Evolutionary conservation across 2,113 vertebrate genomes (phyloP), one percentile per base, ranked within the genome.

Genomic region (Macroglossus sobrinus): DNA sequence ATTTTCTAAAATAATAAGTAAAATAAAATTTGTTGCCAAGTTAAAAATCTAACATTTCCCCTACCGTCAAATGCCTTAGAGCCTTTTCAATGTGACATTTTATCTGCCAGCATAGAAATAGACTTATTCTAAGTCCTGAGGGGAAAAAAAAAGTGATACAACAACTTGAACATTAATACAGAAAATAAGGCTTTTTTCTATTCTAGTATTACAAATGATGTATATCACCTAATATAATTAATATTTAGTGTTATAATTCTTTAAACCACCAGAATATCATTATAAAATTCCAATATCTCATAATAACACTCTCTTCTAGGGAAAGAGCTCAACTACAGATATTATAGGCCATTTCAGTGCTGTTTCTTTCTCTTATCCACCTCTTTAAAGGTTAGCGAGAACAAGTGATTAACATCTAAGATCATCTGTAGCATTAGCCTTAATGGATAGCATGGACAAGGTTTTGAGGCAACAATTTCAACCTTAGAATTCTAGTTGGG

Each of bases 121-220:
- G 38, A 11, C 66, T 81, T 93, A 21, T 21, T 15, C 14, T 71
- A 33, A 61, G 38, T 43, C 59, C 15, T 22, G 5, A 92, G 18
- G 5, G 90, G 14, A 61, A 91, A 33, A 80, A 74, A 84, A 55
- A 94, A 76, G 75, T 66, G 24, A 86, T 80, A 19, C 2, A 80
- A 63, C 43, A 57, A 45, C 35, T 91, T 96, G 5, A 93, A 91
- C 93, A 94, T 89, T 69, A 93, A 91, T 66, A 74, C 78, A 68
- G 24, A 89, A 79, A 82, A 84, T 90, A 66, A 63, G 63, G 50
- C 11, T 50, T 78, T 91, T 68, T 38, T 28, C 50, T 91, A 35
- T 80, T 30, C 18, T 61, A 28, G 7, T 69, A 28, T 71, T 88
- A 78, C 8, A 72, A 93, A 94, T 71, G 35, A 79, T 68, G 28